Evolutionary conservation across 2,113 vertebrate genomes (phyloP), one percentile per base, ranked within the genome.

Genomic region (Campylorhamphus procurvoides): DNA sequence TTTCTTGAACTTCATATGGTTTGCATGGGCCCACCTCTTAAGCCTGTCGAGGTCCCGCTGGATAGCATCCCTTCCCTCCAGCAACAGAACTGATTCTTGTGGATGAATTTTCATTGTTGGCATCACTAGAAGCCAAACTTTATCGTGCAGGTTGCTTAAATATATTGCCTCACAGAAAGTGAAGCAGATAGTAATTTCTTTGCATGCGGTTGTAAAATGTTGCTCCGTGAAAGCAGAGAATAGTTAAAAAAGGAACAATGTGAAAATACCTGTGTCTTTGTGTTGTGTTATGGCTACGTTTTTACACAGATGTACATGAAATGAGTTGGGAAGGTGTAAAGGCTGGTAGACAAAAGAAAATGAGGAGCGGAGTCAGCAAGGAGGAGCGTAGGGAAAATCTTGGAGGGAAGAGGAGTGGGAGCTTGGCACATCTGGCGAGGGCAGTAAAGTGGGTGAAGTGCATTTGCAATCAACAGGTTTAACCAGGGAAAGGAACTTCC

Each of bases 141-240:
- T 11, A 12, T 14, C 3, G 69, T 52, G 8, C 42, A 77, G 31
- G 4, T 60, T 75, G 35, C 37, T 66, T 83, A 31, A 75, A n/a
- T 60, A 7, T 44, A 29, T 74, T 77, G 27, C 22, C 18, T 24
- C 24, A 6, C 28, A n/a, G 31, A 69, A 84, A 47, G 23, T 31
- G 23, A 23, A 2, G 9, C 5, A 10, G 16, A 9, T 35, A 12
- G 22, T 58, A 8, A 27, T 94, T 88, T 75, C 28, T 0, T 0
- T 46, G 19, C 2, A 7, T 37, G 9, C 53, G 55, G 4, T 50
- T 64, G 9, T 40, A 67, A 74, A 78, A 7, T 15, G n/a, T 58
- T 71, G 12, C 4, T 81, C 29, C 10, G 0, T 19, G 10, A 72
- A 79, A 75, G 50, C 4, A 79, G 31, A n/a, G 29, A 67, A 53